A percentile compares a stretch with the other conserved stretches of the same genome.
Evolutionary conservation across 2,797 vertebrate genomes (phyloP).

Genomic region (Rhynchotus rufescens): DNA sequence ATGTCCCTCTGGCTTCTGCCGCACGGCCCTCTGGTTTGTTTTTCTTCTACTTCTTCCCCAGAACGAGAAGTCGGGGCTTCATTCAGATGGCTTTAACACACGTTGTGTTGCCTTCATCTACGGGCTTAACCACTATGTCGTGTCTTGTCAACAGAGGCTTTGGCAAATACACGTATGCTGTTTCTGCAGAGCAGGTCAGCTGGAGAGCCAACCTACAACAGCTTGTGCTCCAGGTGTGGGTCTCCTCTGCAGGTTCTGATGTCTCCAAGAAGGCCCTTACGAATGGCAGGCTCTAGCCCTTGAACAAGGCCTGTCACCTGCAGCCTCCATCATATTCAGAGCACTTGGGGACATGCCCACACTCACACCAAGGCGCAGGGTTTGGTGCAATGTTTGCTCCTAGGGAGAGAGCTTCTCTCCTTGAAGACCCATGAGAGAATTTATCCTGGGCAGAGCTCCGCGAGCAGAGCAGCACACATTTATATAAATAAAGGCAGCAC

Average conservation of each 20-base stretch:
- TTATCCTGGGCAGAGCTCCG: background rate
- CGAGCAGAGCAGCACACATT: background rate
- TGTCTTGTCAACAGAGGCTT: background rate
- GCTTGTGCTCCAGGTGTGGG: background rate
- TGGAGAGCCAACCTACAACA: background rate
- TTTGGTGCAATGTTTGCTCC: slow-evolving; percentile 18
- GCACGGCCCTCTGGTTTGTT: background rate
- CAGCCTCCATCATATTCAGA: background rate
- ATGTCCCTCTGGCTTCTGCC: background rate
- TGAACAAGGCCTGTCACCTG: background rate
- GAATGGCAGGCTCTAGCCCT: background rate
- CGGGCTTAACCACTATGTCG: background rate
- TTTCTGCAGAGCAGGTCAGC: background rate
- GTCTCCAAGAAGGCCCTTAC: background rate
- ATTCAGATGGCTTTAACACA: background rate
- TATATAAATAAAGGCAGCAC: slow-evolving; percentile 51
- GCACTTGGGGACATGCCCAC: background rate
- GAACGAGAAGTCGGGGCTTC: background rate
- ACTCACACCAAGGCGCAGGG: accelerated
- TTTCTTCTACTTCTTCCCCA: background rate
- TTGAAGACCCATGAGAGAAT: background rate
- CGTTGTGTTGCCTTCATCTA: background rate
- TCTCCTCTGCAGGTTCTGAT: background rate
- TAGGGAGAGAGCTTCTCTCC: slow-evolving; percentile 4
- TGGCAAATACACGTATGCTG: background rate